A percentile compares a stretch with the other conserved stretches of the same genome.
Conservation (phyloP, 2,888 invertebrate species). For the Sarcophaga variegata region DNA sequence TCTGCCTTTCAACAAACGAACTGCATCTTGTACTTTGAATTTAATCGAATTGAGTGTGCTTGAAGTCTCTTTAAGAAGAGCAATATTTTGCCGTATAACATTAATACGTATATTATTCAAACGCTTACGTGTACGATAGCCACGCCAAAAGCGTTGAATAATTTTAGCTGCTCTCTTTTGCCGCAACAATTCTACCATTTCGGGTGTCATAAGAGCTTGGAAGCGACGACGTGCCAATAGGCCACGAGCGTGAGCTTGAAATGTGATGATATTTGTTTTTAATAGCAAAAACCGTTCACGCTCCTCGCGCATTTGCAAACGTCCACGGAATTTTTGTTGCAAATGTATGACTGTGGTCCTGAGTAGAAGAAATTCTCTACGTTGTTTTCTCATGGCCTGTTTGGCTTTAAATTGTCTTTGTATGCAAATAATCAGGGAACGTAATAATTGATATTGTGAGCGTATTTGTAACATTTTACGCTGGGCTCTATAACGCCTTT, state of each 20-base stretch:
- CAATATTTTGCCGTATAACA: constrained; percentile 76
- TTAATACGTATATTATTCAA: constrained; percentile 74
- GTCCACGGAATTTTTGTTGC: constrained; percentile 81
- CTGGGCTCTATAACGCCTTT: constrained; percentile 75
- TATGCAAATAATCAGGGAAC: constrained; percentile 74
- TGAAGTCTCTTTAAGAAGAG: constrained; percentile 73
- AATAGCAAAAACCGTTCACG: constrained; percentile 74
- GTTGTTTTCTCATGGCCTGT: constrained; percentile 72
- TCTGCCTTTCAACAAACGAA: constrained; percentile 78
- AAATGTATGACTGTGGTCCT: constrained; percentile 73
- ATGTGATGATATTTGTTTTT: constrained; percentile 64
- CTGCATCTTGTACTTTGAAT: constrained; percentile 77
- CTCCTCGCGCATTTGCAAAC: constrained; percentile 79
- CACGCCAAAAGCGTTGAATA: constrained; percentile 86
- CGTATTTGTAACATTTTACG: constrained; percentile 73
- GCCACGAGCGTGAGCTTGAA: constrained; percentile 82
- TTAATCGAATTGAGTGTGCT: constrained; percentile 76
- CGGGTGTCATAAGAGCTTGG: constrained; percentile 82
- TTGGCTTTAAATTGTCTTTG: constrained; percentile 78
- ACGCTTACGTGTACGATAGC: constrained; percentile 80
- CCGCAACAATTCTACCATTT: constrained; percentile 81
- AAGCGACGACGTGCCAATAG: constrained; percentile 83
- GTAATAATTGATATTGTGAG: constrained; percentile 76
- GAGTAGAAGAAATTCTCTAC: constrained; percentile 72
- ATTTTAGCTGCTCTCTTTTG: constrained; percentile 84